Base-by-base conservation (phyloP, 1,140 invertebrate species). In the Brachystomella parvula region DNA sequence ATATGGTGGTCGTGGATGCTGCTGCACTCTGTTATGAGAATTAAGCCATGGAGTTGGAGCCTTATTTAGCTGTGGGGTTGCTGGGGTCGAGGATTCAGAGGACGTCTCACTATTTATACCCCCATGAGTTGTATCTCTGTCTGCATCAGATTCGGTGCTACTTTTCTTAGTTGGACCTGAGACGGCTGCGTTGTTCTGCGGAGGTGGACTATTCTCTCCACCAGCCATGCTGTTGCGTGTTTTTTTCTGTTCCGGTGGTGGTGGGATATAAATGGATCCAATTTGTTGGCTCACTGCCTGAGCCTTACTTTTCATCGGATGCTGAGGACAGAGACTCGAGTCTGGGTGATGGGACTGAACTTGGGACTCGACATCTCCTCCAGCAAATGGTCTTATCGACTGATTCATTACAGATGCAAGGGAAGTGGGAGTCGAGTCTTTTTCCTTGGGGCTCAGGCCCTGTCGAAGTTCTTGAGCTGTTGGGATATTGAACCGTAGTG, bases 41-140 rank as follows among this genome's bases (percentile, higher is more conserved):
- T 80, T 80, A 73, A 84, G 77, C 83, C 83, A 85, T 2, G 83
- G 83, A 3, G 82, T 82, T 1, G 83, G 83, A 0, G 82, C 80
- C 71, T 83, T 83, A 9, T 79, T 75, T 21, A 82, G 75, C 73
- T 79, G 31, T 15, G 74, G 73, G 24, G 71, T 57, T 32, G 53
- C 35, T 21, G 73, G 69, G 12, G 72, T 63, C n/a, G 65, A 28
- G 9, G 71, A 60, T 19, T 67, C 63, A 61, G 35, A 39, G 35
- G 35, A 39, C 24, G 49, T 53, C 24, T 53, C 24, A 24, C 49
- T 53, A 53, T 53, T 53, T 53, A 53, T 53, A 53, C n/a, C n/a
- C n/a, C 24, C 49, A 53, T 12, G 12, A 24, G 57, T 31, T 53
- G 49, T 57, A 64, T 57, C 29, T 56, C 39, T 65, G 66, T 64